Conservation (phyloP, 2,888 invertebrate species). For the Matsumyia berberina region DNA sequence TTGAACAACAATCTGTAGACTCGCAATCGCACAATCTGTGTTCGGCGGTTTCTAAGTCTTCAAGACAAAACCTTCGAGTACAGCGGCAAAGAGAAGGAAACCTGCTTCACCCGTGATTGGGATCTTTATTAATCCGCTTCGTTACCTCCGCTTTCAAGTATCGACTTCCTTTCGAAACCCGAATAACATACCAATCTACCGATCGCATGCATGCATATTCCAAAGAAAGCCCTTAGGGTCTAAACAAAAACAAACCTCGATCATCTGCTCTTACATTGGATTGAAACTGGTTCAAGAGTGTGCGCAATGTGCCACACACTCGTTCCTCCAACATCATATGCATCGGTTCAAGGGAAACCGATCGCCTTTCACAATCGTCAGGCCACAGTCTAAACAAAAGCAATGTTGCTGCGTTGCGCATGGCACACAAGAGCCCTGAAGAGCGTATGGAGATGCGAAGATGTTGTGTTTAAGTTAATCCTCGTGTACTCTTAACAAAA, state of each 20-base stretch:
- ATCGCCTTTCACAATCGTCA: conserved; percentile 35
- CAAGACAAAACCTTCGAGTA: too few relatives aligned
- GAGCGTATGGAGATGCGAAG: conserved; percentile 5
- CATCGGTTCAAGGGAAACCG: conserved; percentile 42
- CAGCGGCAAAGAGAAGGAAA: conserved; percentile 31
- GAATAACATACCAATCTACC: conserved; percentile 29
- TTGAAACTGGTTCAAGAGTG: conserved; percentile 41
- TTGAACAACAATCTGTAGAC: too few relatives aligned
- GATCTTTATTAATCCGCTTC: conserved; percentile 50
- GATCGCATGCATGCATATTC: conserved; percentile 29
- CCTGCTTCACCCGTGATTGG: conserved; percentile 25
- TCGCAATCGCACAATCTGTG: too few relatives aligned
- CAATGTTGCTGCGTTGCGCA: conserved; percentile 9
- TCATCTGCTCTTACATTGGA: conserved; percentile 63
- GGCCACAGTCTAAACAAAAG: conserved; percentile 1
- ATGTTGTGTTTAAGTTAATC: conserved; percentile 28
- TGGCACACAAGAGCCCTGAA: not conserved
- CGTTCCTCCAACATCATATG: conserved; percentile 15
- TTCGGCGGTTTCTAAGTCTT: too few relatives aligned
- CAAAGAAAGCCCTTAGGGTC: conserved; percentile 28
- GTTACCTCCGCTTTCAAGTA: conserved; percentile 60
- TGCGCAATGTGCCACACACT: not conserved
- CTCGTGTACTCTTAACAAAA: conserved; percentile 3
- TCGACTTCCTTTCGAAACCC: conserved; percentile 59
- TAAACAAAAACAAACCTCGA: conserved; percentile 62